Evolutionary conservation across 2,797 vertebrate genomes (phyloP).

Genomic region (Rhynchotus rufescens): DNA sequence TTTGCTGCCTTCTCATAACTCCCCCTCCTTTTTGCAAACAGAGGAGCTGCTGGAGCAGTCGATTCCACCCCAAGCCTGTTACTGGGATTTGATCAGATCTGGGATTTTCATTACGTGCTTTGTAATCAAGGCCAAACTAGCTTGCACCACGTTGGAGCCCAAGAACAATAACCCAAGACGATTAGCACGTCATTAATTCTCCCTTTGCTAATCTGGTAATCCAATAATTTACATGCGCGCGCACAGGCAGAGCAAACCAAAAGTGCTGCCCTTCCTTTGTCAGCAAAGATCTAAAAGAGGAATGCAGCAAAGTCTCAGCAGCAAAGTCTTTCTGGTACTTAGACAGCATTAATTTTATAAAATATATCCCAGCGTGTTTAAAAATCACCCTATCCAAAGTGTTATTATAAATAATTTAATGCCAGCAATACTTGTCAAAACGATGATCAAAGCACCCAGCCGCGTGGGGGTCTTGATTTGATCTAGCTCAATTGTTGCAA

Average conservation of each 20-base stretch:
- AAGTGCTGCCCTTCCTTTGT: conserved; percentile 3
- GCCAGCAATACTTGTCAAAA: not conserved
- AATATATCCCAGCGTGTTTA: not conserved
- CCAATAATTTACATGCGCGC: conserved; percentile 47
- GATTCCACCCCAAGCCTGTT: conserved; percentile 39
- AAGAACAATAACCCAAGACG: conserved; percentile 42
- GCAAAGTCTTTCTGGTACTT: not conserved
- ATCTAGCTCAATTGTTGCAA: not conserved
- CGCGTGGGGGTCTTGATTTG: fast-evolving
- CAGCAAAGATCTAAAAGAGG: conserved; percentile 5
- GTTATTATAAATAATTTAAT: conserved; percentile 1
- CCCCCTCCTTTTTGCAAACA: not conserved
- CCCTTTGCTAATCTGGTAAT: conserved; percentile 57
- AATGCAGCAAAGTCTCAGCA: not conserved
- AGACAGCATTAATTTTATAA: not conserved
- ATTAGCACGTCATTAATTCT: conserved; percentile 66
- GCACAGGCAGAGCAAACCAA: not conserved
- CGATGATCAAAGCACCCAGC: fast-evolving
- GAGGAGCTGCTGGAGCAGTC: conserved; percentile 45
- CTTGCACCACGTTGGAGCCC: not conserved
- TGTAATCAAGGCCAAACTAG: conserved; percentile 26
- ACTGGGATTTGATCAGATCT: conserved; percentile 50
- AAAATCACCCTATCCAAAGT: not conserved
- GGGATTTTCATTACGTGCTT: conserved; percentile 42
- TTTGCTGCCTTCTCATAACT: not conserved